Conservation (phyloP, 2,888 invertebrate genomes). For the Hydriomena furcata region DNA sequence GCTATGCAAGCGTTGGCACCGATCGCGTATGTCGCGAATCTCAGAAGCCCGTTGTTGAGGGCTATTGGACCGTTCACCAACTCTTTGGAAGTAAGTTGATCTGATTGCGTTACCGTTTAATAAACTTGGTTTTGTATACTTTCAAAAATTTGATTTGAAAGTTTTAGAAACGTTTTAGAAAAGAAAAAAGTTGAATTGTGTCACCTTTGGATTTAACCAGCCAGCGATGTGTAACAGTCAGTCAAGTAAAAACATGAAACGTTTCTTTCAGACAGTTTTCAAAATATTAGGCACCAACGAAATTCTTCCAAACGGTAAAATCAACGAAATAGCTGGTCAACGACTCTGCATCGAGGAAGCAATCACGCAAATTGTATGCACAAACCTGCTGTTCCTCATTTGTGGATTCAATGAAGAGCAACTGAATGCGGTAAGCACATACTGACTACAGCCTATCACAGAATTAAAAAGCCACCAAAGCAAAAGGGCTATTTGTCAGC, state of each 20-base stretch:
- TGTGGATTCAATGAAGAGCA: conserved; percentile 81
- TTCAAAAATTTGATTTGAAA: no score
- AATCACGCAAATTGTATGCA: conserved; percentile 80
- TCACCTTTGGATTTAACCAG: no score
- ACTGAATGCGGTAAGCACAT: conserved; percentile 69
- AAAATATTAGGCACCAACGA: conserved; percentile 76
- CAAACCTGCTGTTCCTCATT: conserved; percentile 84
- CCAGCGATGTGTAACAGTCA: no score
- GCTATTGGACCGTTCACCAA: conserved; percentile 71
- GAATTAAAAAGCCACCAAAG: no score
- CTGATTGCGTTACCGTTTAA: no score
- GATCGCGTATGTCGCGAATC: conserved; percentile 78
- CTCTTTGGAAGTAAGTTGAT: conserved; percentile 73
- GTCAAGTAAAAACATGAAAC: no score
- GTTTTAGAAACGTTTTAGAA: no score
- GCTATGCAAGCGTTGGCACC: conserved; percentile 85
- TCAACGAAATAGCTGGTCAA: conserved; percentile 76
- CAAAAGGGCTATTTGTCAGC: no score
- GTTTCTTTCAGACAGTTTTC: conserved; percentile 56
- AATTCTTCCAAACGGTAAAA: conserved; percentile 81
- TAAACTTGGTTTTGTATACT: no score
- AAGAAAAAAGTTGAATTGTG: no score
- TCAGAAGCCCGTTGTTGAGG: conserved; percentile 75
- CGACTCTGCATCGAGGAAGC: conserved; percentile 76
- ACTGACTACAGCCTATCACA: no score